Percentiles rank a stretch among this genome's conserved stretches.
phyloP scores from a whole-genome alignment of 2,797 vertebrate species.

The Xyrichtys novacula region DNA sequence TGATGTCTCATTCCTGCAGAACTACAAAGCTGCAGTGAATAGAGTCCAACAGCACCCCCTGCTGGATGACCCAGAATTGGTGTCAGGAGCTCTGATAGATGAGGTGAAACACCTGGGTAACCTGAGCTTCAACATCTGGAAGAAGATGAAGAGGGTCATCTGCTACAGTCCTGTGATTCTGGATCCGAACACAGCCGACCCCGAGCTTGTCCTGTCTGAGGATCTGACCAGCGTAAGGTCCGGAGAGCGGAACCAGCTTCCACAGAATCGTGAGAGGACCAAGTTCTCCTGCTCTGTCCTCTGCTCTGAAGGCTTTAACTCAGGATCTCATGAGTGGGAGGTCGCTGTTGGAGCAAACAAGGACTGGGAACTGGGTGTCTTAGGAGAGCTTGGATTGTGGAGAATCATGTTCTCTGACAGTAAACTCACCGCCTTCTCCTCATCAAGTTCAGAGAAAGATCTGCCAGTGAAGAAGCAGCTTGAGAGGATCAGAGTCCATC shows the following conservation, averaged over 20 bases:
- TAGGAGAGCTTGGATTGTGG: slow-evolving; percentile 50
- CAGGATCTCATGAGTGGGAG: slow-evolving; percentile 56
- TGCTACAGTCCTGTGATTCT: slow-evolving; percentile 55
- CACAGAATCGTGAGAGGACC: slow-evolving; percentile 44
- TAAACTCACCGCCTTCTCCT: slow-evolving; percentile 31
- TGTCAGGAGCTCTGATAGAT: slow-evolving; percentile 57
- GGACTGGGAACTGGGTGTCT: slow-evolving; percentile 62
- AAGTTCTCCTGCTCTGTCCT: slow-evolving; percentile 45
- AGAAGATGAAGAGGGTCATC: slow-evolving; percentile 48
- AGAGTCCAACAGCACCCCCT: slow-evolving; percentile 34
- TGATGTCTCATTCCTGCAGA: slow-evolving; percentile 48
- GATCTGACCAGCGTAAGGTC: slow-evolving; percentile 41
- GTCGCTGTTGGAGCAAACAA: slow-evolving; percentile 43
- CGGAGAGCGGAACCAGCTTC: slow-evolving; percentile 4
- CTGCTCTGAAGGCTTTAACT: slow-evolving; percentile 45
- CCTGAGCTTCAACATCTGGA: slow-evolving; percentile 62
- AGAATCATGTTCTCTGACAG: slow-evolving; percentile 44
- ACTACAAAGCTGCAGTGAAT: slow-evolving; percentile 36
- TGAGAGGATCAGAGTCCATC: slow-evolving; percentile 32
- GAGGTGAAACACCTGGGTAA: slow-evolving; percentile 62
- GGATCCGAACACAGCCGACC: slow-evolving; percentile 58
- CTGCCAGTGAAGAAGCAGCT: slow-evolving; percentile 17
- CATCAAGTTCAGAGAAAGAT: neutral
- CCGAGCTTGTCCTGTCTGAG: slow-evolving; percentile 22
- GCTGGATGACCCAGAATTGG: slow-evolving; percentile 29